Evolutionary conservation across 1,140 invertebrate species (phyloP).

Genomic region (Atta colombica): DNA sequence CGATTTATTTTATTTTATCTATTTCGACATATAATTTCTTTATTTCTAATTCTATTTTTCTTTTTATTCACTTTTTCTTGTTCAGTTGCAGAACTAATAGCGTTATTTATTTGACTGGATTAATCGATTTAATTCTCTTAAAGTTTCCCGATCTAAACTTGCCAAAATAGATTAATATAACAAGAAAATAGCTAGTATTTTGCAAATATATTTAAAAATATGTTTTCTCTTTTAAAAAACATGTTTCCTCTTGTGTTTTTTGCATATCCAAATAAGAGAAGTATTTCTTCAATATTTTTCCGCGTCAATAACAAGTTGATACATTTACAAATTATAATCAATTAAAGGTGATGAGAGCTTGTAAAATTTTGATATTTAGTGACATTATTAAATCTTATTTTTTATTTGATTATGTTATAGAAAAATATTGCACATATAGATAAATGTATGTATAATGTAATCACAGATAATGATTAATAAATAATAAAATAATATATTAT

Average conservation of each 20-base stretch:
- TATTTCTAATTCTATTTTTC: background rate
- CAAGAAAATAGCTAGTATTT: too few species aligned
- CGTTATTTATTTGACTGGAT: background rate
- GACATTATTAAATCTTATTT: background rate
- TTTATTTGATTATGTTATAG: background rate
- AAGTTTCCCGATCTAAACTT: background rate
- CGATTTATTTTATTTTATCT: background rate
- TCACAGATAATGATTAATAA: background rate
- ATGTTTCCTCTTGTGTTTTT: background rate
- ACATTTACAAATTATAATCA: background rate
- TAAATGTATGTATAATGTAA: background rate
- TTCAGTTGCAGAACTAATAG: background rate
- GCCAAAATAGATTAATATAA: too few species aligned
- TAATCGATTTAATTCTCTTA: background rate
- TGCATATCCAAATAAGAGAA: background rate
- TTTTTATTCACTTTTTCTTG: background rate
- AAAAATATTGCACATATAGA: background rate
- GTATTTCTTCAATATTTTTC: constrained; percentile 21
- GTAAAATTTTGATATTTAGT: background rate
- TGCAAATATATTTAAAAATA: background rate
- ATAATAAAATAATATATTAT: background rate
- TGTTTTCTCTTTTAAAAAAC: background rate
- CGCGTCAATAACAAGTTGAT: background rate
- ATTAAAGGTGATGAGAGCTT: background rate
- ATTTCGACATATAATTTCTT: background rate